phyloP scores from a whole-genome alignment of 2,888 invertebrate genomes.

The Escarpia spicata region DNA sequence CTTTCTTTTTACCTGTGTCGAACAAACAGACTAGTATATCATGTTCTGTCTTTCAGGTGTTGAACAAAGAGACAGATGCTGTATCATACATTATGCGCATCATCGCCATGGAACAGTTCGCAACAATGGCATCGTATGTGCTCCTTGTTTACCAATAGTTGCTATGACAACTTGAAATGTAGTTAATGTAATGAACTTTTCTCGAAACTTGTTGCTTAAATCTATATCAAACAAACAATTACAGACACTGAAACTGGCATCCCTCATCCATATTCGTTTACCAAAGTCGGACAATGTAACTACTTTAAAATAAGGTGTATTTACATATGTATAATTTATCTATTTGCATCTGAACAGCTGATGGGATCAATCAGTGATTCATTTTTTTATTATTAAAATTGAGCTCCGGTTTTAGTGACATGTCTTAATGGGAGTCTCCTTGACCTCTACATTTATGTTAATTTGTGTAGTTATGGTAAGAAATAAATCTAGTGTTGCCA shows the following conservation, averaged over 20 bases:
- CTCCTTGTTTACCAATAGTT: neutral
- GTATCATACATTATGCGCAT: slow-evolving; percentile 48
- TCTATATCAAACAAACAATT: neutral
- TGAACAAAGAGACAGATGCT: slow-evolving; percentile 35
- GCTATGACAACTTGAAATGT: neutral
- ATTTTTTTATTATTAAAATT: too few species aligned
- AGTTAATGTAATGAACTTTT: neutral
- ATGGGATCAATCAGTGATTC: too few species aligned
- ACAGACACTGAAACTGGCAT: neutral
- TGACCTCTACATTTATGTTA: too few species aligned
- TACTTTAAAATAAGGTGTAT: too few species aligned
- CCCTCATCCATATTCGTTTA: neutral
- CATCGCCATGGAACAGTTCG: slow-evolving; percentile 56
- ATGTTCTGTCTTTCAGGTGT: slow-evolving; percentile 40
- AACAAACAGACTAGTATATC: slow-evolving; percentile 37
- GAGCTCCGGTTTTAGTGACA: too few species aligned
- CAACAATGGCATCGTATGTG: slow-evolving; percentile 37
- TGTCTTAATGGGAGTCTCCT: too few species aligned
- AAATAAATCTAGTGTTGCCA: too few species aligned
- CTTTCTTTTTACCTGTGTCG: slow-evolving; percentile 39
- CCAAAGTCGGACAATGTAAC: too few species aligned
- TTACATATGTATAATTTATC: too few species aligned
- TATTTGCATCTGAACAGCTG: too few species aligned
- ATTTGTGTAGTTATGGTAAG: too few species aligned
- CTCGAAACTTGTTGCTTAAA: neutral